A percentile compares a stretch with the other conserved stretches of the same genome.
These are phyloP conservation scores for Drosophila fungiperda DNA, from an alignment of 2,888 invertebrate species.

Conservation along the genomic window DNA sequence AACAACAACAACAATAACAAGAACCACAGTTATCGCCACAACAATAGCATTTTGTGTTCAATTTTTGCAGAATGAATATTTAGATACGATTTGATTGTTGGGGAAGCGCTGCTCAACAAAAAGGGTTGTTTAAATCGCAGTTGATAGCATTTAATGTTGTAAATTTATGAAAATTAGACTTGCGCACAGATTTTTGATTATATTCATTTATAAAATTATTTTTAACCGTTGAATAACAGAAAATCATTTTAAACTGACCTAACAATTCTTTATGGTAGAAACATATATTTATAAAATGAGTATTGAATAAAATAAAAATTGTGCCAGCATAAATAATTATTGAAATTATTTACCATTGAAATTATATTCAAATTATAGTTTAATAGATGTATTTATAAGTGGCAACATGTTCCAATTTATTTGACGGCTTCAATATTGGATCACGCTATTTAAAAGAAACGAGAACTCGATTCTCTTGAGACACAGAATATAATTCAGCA, in stretches of 20 bases:
- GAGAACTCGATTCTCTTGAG: neutral
- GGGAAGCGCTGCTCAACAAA: neutral
- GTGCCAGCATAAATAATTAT: neutral
- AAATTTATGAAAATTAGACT: constrained; percentile 15
- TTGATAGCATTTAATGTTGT: constrained; percentile 15
- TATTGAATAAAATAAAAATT: neutral
- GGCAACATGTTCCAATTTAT: neutral
- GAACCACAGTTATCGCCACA: constrained; percentile 30
- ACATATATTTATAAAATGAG: neutral
- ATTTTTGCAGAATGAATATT: constrained; percentile 40
- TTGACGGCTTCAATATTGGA: too few species aligned
- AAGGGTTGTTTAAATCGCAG: constrained; percentile 7
- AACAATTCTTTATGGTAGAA: too few species aligned
- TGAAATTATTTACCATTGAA: neutral
- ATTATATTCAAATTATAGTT: neutral
- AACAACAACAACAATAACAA: constrained; percentile 16
- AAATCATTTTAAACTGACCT: neutral
- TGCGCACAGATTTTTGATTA: constrained; percentile 4
- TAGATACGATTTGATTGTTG: constrained; percentile 2
- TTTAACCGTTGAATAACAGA: neutral
- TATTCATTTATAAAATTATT: neutral
- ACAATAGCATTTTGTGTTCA: constrained; percentile 48
- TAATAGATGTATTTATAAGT: neutral
- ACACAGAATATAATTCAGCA: neutral
- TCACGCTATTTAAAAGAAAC: too few species aligned